Base-by-base conservation (phyloP, 2,797 vertebrate species). In the Gallirallus australis region DNA sequence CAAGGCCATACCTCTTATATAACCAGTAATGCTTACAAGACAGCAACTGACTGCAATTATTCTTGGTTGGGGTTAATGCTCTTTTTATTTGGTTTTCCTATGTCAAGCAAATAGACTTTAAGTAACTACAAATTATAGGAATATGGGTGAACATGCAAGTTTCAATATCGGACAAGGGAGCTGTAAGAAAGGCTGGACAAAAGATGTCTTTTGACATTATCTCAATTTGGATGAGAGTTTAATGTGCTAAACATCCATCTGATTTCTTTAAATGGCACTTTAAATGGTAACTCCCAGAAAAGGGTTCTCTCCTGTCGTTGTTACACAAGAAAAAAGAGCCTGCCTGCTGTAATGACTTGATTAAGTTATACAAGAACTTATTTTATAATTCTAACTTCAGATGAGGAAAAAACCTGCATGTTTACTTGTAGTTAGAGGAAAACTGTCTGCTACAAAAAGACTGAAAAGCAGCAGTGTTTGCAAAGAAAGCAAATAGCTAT, bases 301-400 rank as follows among this genome's bases (percentile, higher is more conserved):
- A 3, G 14, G 5, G 24, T 87, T 69, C 8, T 59, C 7, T 90
- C 45, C 35, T 89, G n/a, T 25, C 81, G 10, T 71, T 4, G 1
- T 86, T 33, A 60, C 10, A 45, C 12, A 31, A 12, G 7, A 40
- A 76, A 79, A 75, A 68, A 21, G 11, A 73, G 2, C 53, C 1
- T 11, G 5, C 3, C 24, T 66, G 19, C n/a, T 80, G 42, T 19
- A 77, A 42, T 0, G 1, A 83, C 56, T 4, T 23, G 19, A 12
- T 72, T 72, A 86, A 31, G 21, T 59, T 82, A 54, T 21, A 81
- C 3, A 70, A 42, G 48, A 39, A n/a, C 9, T 48, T 54, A 8
- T 37, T 31, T 82, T 27, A 11, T 17, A 70, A 50, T 10, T 78
- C 14, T 45, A 70, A n/a, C 24, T 56, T 69, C 61, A 53, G 27